A percentile compares a stretch with the other conserved stretches of the same genome.
Conservation (phyloP, 2,888 invertebrate species). For the Pedicia rivosa region DNA sequence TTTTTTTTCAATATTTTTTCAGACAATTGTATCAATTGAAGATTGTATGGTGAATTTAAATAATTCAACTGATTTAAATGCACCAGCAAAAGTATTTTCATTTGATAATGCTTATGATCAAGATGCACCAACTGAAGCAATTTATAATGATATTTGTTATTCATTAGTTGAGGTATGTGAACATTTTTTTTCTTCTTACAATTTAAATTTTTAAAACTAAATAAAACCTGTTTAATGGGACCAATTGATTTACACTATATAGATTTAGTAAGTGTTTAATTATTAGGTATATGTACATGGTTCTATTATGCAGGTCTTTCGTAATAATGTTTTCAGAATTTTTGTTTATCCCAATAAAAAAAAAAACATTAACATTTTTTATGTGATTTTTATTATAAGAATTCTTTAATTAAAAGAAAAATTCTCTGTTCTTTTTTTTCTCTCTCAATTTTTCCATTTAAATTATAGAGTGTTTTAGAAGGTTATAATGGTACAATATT, state of each 20-base stretch:
- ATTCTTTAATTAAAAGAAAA: neutral
- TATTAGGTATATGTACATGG: too few relatives aligned
- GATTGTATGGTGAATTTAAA: constrained; percentile 42
- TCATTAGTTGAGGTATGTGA: constrained; percentile 57
- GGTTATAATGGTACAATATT: constrained; percentile 89
- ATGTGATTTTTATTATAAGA: constrained; percentile 3
- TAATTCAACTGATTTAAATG: constrained; percentile 42
- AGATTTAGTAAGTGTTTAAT: too few relatives aligned
- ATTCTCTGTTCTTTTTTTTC: neutral
- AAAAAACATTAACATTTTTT: neutral
- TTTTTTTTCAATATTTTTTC: constrained; percentile 14
- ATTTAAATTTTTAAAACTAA: neutral
- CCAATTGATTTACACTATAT: neutral
- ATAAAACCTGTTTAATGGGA: neutral
- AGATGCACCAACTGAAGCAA: constrained; percentile 62
- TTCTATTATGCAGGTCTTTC: too few relatives aligned
- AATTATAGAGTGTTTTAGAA: constrained; percentile 54
- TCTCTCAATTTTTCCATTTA: neutral
- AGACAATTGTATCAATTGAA: constrained; percentile 53
- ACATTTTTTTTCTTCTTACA: neutral
- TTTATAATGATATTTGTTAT: constrained; percentile 78
- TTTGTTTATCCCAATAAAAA: too few relatives aligned
- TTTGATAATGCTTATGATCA: constrained; percentile 74
- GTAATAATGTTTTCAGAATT: too few relatives aligned
- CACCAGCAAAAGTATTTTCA: constrained; percentile 51